A percentile compares a stretch with the other conserved stretches of the same genome.
Evolutionary conservation across 2,113 vertebrate species (phyloP).

Genomic region (Theristicus caerulescens): DNA sequence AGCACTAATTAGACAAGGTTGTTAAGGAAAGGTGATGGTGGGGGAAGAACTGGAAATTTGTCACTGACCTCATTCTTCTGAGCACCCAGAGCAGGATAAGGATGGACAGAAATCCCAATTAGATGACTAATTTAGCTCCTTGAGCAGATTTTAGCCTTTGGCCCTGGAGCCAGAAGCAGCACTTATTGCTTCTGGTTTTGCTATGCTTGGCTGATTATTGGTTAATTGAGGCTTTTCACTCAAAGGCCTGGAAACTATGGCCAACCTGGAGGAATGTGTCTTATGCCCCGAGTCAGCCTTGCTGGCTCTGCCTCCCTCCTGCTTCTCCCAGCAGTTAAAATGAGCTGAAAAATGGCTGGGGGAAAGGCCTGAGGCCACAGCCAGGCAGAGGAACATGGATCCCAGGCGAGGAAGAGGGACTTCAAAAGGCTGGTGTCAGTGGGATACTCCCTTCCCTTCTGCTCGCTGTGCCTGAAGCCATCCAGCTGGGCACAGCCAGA

Average conservation of each 20-base stretch:
- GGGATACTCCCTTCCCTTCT: not conserved
- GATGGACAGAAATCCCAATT: conserved; percentile 72
- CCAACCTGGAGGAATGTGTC: conserved; percentile 62
- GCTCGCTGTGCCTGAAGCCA: not conserved
- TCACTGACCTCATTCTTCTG: conserved; percentile 1
- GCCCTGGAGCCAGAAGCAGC: conserved; percentile 65
- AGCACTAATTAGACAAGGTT: not conserved
- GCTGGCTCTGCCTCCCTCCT: not conserved
- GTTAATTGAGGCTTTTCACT: conserved; percentile 73
- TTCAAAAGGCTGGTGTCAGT: conserved; percentile 46
- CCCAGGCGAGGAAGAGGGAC: not conserved
- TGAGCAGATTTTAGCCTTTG: conserved; percentile 70
- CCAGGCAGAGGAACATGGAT: not conserved
- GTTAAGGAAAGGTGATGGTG: not conserved
- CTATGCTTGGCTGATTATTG: conserved; percentile 66
- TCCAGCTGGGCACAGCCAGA: not conserved
- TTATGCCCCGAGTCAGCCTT: conserved; percentile 16
- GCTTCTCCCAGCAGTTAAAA: not conserved
- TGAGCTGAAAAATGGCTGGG: not conserved
- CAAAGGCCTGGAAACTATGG: conserved; percentile 66
- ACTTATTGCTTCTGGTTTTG: conserved; percentile 51
- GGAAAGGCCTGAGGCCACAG: not conserved
- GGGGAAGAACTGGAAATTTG: not conserved
- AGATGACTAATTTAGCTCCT: conserved; percentile 69
- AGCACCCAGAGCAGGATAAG: not conserved